These are phyloP conservation scores for Timandra comae DNA, from an alignment of 2,888 invertebrate species.

Conservation along the genomic window DNA sequence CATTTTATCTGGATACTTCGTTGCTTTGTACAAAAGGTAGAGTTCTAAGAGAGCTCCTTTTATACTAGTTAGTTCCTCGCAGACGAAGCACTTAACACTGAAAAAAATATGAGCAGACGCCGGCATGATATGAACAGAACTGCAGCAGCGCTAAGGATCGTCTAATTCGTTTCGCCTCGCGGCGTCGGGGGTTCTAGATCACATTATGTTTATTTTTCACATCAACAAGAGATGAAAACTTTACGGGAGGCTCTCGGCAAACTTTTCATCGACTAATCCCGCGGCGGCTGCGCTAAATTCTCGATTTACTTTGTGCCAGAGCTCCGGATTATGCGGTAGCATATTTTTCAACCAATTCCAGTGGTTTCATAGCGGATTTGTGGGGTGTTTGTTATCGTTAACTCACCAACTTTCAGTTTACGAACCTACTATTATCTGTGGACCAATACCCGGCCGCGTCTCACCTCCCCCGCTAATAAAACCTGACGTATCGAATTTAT, in stretches of 20 bases:
- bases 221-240: slow-evolving; percentile 69
- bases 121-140: too few species aligned
- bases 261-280: slow-evolving; percentile 68
- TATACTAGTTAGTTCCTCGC: too few species aligned
- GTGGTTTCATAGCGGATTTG: slow-evolving; percentile 55
- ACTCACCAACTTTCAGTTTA: slow-evolving; percentile 39
- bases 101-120: too few species aligned
- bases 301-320: slow-evolving; percentile 65
- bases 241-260: slow-evolving; percentile 38
- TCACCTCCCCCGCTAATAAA: not conserved
- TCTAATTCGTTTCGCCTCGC: too few species aligned
- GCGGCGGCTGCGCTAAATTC: slow-evolving; percentile 60
- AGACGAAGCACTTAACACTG: too few species aligned
- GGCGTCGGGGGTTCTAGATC: slow-evolving; percentile 27
- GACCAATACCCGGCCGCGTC: slow-evolving; percentile 15
- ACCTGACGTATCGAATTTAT: slow-evolving; percentile 35
- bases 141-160: too few species aligned
- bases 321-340: slow-evolving; percentile 54
- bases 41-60: slow-evolving; percentile 3
- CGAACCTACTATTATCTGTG: slow-evolving; percentile 1
- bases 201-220: slow-evolving; percentile 49
- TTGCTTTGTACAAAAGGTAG: too few species aligned
- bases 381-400: slow-evolving; percentile 59
- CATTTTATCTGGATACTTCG: too few species aligned
- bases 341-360: slow-evolving; percentile 64